Percentiles rank a stretch among this genome's conserved stretches.
These are phyloP conservation scores for Microcebus ravelobensis DNA, from an alignment of 2,113 vertebrate genomes.

Conservation along the genomic window DNA sequence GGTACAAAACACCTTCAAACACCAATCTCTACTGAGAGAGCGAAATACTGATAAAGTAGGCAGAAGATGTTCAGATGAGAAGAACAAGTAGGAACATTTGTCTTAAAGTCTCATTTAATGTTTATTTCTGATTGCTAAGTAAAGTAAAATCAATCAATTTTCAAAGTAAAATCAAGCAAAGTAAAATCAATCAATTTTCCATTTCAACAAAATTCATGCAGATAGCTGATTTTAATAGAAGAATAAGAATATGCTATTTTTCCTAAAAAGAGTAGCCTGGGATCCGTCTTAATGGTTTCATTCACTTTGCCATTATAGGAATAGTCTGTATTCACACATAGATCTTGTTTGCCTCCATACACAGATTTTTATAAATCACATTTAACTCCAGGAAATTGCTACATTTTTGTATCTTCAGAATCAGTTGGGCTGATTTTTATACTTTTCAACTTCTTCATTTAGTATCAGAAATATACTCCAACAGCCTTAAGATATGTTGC, in stretches of 20 bases:
- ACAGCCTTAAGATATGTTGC: constrained; percentile 29
- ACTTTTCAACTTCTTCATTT: constrained; percentile 53
- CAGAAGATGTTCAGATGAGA: neutral
- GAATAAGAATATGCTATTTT: neutral
- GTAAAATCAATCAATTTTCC: constrained; percentile 40
- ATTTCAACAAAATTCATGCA: constrained; percentile 28
- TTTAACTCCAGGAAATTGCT: neutral
- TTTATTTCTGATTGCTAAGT: constrained; percentile 27
- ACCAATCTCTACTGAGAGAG: neutral
- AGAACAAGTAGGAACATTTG: neutral
- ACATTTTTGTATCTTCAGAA: neutral
- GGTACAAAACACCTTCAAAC: neutral
- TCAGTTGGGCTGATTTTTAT: constrained; percentile 26
- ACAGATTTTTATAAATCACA: constrained; percentile 31
- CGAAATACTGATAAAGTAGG: neutral
- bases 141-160: constrained; percentile 36
- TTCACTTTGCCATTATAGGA: neutral
- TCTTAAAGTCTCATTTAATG: constrained; percentile 17
- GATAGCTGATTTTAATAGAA: constrained; percentile 23
- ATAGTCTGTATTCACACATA: neutral
- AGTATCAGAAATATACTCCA: neutral
- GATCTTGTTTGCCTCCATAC: neutral
- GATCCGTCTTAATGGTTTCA: constrained; percentile 19
- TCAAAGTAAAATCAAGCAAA: constrained; percentile 34
- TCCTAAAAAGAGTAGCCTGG: neutral